Percentiles rank a stretch among this genome's conserved stretches.
phyloP scores from a whole-genome alignment of 2,888 invertebrate genomes.

The Cheilosia urbana region DNA sequence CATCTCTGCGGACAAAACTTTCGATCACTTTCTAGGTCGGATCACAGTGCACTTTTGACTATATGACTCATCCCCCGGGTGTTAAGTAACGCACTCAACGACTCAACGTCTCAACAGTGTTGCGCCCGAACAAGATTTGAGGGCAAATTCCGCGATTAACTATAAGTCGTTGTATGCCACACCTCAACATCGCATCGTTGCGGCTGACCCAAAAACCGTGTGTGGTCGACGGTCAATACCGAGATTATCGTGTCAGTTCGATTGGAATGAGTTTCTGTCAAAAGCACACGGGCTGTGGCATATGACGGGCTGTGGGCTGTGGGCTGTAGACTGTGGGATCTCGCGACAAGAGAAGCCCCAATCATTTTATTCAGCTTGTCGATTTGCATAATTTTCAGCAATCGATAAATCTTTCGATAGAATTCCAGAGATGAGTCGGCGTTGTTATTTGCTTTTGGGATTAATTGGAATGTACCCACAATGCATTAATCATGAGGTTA shows the following conservation, averaged over 20 bases:
- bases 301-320: too few species aligned
- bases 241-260: conserved; percentile 44
- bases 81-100: conserved; percentile 35
- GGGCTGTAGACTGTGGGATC: neutral
- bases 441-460: conserved; percentile 18
- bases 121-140: neutral
- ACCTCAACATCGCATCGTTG: conserved; percentile 13
- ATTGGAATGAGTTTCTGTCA: conserved; percentile 39
- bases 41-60: conserved; percentile 28
- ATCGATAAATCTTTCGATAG: conserved; percentile 30
- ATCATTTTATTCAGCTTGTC: conserved; percentile 4
- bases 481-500: conserved; percentile 25
- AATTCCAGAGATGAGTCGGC: conserved; percentile 16
- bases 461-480: neutral
- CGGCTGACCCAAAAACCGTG: conserved; percentile 40
- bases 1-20: conserved; percentile 35
- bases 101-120: neutral
- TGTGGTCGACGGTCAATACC: conserved; percentile 36
- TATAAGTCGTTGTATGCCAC: neutral
- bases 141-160: neutral
- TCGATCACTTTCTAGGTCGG: conserved; percentile 50
- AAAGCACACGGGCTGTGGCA: conserved; percentile 14
- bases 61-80: neutral
- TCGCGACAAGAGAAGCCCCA: neutral
- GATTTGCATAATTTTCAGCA: conserved; percentile 49